phyloP scores from a whole-genome alignment of 2,797 vertebrate species.

The Jordanella pulchra region DNA sequence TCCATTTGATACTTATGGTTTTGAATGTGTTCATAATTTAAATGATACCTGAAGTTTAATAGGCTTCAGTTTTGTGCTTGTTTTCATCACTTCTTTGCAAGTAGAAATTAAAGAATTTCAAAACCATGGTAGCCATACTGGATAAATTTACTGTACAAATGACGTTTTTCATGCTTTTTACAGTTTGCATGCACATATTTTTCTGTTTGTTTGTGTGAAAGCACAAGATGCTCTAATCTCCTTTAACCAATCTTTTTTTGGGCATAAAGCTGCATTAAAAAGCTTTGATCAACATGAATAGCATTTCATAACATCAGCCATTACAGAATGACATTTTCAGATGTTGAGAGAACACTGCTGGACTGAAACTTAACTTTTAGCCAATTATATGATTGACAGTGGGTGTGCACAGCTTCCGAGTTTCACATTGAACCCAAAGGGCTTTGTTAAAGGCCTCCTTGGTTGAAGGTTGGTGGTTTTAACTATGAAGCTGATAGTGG shows the following conservation, averaged over 20 bases:
- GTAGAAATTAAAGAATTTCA: background rate
- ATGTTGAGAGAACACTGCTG: background rate
- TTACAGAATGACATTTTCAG: conserved; percentile 6
- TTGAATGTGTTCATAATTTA: conserved; percentile 1
- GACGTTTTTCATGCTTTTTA: background rate
- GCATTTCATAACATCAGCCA: background rate
- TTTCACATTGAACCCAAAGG: background rate
- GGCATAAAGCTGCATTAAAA: background rate
- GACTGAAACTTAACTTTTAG: background rate
- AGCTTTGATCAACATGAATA: background rate
- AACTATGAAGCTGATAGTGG: background rate
- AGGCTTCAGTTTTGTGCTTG: background rate
- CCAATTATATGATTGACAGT: conserved; percentile 16
- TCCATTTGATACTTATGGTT: background rate
- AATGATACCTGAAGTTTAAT: background rate
- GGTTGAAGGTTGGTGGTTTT: background rate
- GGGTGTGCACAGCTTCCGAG: background rate
- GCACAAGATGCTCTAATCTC: background rate
- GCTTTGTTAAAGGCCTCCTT: conserved; percentile 4
- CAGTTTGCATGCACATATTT: background rate
- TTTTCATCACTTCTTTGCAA: background rate
- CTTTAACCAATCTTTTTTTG: background rate
- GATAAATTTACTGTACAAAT: conserved; percentile 3
- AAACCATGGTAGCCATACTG: background rate
- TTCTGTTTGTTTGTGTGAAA: too few relatives aligned